These are phyloP conservation scores for Cavia porcellus DNA, from an alignment of 2,113 vertebrate genomes.

Conservation along the genomic window DNA sequence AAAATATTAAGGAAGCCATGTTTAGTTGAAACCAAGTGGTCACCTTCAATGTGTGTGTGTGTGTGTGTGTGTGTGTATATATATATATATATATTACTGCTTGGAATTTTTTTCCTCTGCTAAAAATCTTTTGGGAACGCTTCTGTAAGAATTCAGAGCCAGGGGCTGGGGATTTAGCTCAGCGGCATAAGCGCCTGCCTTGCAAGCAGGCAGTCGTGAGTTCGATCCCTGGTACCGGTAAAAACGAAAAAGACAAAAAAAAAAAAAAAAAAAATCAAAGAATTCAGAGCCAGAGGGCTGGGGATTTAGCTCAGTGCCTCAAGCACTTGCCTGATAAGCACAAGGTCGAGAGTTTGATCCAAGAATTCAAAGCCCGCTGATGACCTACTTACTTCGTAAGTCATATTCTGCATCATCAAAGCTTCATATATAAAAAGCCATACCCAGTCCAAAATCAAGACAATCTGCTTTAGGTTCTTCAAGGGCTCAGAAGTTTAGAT, in stretches of 20 bases:
- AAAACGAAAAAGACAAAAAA: too few species aligned
- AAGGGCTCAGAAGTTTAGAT: background rate
- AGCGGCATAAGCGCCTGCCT: too few species aligned
- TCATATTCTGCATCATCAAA: conserved; percentile 10
- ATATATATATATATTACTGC: background rate
- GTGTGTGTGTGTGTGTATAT: too few species aligned
- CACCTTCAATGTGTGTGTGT: too few species aligned
- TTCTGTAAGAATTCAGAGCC: conserved; percentile 40
- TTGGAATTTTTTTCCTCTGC: background rate
- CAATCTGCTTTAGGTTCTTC: conserved; percentile 5
- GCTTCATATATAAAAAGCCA: conserved; percentile 45
- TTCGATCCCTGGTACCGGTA: too few species aligned
- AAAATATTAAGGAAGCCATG: conserved; percentile 51
- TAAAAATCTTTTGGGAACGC: conserved; percentile 20
- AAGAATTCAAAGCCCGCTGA: conserved; percentile 47
- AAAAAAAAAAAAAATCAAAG: too few species aligned
- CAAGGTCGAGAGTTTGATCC: too few species aligned
- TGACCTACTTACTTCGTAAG: conserved; percentile 41
- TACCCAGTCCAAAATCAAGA: conserved; percentile 37
- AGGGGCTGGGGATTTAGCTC: too few species aligned
- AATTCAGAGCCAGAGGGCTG: too few species aligned
- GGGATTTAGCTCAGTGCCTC: too few species aligned
- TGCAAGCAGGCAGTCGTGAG: too few species aligned
- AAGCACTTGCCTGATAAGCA: too few species aligned
- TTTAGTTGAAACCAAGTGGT: background rate